Percentiles rank a stretch among this genome's conserved stretches.
Evolutionary conservation across 2,113 vertebrate species (phyloP).

Genomic region (Arenaria interpres): DNA sequence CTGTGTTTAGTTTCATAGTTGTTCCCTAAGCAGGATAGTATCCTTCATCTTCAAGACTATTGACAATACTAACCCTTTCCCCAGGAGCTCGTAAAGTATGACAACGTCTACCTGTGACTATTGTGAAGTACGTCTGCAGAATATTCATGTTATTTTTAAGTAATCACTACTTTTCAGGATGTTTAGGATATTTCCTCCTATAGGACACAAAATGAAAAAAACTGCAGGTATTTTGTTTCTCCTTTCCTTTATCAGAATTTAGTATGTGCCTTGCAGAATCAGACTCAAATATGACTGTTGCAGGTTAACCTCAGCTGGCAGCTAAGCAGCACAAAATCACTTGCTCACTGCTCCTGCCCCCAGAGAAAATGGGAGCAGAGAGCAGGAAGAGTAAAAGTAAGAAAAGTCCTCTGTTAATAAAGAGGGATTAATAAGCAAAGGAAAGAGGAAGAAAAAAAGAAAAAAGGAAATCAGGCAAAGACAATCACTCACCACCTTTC

Average conservation of each 20-base stretch:
- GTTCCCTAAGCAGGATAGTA: neutral
- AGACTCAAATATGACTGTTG: neutral
- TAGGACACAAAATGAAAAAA: neutral
- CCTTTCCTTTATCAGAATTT: neutral
- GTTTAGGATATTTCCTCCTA: neutral
- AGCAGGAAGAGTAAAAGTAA: neutral
- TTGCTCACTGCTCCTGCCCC: neutral
- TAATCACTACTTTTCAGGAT: neutral
- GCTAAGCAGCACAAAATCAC: neutral
- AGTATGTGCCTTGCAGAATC: neutral
- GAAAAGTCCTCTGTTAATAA: neutral
- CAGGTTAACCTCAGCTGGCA: neutral
- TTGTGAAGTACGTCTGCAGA: neutral
- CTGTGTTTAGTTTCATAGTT: neutral
- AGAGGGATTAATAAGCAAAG: neutral
- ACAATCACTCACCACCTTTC: neutral
- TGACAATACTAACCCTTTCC: neutral
- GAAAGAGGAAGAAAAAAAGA: neutral
- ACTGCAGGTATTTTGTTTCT: neutral
- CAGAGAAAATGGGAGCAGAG: neutral
- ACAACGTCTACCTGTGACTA: neutral
- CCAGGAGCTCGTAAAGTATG: neutral
- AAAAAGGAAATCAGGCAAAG: neutral
- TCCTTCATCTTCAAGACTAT: neutral
- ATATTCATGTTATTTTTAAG: neutral